Evolutionary conservation across 2,888 invertebrate species (phyloP).

Genomic region (Coleophora flavipennella): DNA sequence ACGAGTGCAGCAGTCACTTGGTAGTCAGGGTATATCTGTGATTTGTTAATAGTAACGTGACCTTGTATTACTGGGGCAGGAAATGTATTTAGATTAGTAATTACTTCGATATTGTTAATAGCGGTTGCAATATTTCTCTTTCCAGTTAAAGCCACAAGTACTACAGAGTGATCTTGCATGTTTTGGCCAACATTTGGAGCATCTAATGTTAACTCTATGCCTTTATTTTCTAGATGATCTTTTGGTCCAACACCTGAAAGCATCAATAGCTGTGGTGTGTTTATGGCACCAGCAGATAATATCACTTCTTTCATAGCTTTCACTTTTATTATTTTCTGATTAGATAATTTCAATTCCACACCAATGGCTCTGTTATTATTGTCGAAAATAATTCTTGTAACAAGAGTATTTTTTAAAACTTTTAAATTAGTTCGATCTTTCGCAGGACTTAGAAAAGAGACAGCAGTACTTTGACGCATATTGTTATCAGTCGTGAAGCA

Average conservation of each 20-base stretch:
- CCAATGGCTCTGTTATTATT: constrained; percentile 23
- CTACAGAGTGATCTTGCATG: constrained; percentile 36
- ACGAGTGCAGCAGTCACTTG: constrained; percentile 26
- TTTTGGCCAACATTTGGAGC: constrained; percentile 33
- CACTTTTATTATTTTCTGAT: constrained; percentile 13
- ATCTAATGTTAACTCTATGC: constrained; percentile 24
- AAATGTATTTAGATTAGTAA: constrained; percentile 24
- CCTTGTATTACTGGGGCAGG: constrained; percentile 32
- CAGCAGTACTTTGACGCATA: constrained; percentile 26
- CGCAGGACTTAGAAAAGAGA: constrained; percentile 24
- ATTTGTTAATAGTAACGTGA: constrained; percentile 28
- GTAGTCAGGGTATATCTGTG: constrained; percentile 37
- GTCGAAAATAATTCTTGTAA: constrained; percentile 23
- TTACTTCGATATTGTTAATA: constrained; percentile 20
- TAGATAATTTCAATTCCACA: constrained; percentile 21
- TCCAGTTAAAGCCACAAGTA: constrained; percentile 26
- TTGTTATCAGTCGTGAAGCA: constrained; percentile 19
- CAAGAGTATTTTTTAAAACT: constrained; percentile 26
- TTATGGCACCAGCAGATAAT: constrained; percentile 33
- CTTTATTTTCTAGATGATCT: constrained; percentile 23
- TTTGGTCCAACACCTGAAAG: constrained; percentile 37
- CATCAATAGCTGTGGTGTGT: constrained; percentile 38
- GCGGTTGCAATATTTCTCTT: constrained; percentile 16
- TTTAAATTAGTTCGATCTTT: constrained; percentile 24
- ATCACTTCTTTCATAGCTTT: constrained; percentile 30